A percentile compares a stretch with the other conserved stretches of the same genome.
Conservation (phyloP, 1,140 invertebrate genomes). For the Stegodyphus dumicola region DNA sequence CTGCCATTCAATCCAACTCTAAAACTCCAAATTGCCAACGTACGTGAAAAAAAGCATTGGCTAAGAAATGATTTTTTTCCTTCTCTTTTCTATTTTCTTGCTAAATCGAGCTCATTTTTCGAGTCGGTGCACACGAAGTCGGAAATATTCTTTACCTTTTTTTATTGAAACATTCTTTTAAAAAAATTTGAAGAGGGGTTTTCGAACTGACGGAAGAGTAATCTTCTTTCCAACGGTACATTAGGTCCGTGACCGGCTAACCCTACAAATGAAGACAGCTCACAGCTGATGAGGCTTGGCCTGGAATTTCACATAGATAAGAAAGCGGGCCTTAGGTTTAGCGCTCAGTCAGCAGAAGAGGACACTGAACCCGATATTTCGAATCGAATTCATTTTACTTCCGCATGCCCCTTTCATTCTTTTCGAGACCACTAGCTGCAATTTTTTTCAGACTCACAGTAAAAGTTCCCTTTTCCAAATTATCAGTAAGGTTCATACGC, state of each 20-base stretch:
- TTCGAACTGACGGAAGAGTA: background rate
- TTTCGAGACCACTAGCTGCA: too few relatives aligned
- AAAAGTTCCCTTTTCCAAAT: too few relatives aligned
- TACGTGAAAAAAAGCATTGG: background rate
- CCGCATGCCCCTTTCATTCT: too few relatives aligned
- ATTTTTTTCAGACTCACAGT: too few relatives aligned
- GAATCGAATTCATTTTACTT: too few relatives aligned
- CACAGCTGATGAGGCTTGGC: background rate
- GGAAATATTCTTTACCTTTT: constrained; percentile 33
- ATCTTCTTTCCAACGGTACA: constrained; percentile 28
- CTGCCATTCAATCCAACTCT: constrained; percentile 29
- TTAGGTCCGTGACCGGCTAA: constrained; percentile 23
- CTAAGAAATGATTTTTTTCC: background rate
- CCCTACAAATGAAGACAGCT: constrained; percentile 8
- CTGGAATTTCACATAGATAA: too few relatives aligned
- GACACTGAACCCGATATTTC: too few relatives aligned
- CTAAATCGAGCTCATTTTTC: constrained; percentile 58
- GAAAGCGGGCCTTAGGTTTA: too few relatives aligned
- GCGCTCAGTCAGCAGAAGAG: too few relatives aligned
- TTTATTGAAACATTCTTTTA: background rate
- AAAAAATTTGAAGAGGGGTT: background rate
- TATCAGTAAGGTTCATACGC: too few relatives aligned
- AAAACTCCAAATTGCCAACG: constrained; percentile 38
- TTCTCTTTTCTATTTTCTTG: constrained; percentile 31
- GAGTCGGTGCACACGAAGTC: constrained; percentile 50